Evolutionary conservation across 2,888 invertebrate genomes (phyloP).

Genomic region (Xanthorhoe spadicearia): DNA sequence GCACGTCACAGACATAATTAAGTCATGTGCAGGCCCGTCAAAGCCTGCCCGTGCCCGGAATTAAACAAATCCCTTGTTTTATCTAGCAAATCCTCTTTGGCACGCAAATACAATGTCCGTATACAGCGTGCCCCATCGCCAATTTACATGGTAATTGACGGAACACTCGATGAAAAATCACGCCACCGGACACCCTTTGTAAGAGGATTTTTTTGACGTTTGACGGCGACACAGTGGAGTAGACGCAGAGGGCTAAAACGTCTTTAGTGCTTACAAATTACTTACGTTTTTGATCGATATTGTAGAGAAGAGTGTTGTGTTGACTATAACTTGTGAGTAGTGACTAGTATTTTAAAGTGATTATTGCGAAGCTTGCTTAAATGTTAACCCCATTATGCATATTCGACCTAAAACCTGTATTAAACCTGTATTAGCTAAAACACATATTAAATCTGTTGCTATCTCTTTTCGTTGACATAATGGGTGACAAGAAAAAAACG

Average conservation of each 20-base stretch:
- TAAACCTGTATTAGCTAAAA: too few species aligned
- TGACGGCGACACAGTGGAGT: conserved; percentile 18
- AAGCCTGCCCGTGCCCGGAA: conserved; percentile 34
- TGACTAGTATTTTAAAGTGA: too few species aligned
- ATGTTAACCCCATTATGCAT: too few species aligned
- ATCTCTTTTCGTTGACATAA: too few species aligned
- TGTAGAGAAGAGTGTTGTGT: not conserved
- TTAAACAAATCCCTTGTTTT: conserved; percentile 52
- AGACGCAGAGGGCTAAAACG: not conserved
- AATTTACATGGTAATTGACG: conserved; percentile 79
- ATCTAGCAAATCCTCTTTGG: conserved; percentile 56
- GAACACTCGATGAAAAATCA: conserved; percentile 63
- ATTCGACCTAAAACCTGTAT: too few species aligned
- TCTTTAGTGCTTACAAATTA: not conserved
- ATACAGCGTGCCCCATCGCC: conserved; percentile 43
- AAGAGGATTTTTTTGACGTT: conserved; percentile 26
- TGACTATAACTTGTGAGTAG: too few species aligned
- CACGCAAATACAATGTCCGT: conserved; percentile 34
- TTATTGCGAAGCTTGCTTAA: too few species aligned
- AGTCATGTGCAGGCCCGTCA: conserved; percentile 34
- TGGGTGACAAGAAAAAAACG: too few species aligned
- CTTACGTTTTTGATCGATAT: not conserved
- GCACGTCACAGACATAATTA: conserved; percentile 36
- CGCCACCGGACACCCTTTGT: conserved; percentile 51
- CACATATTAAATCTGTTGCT: too few species aligned